These are phyloP conservation scores for Hydrozoanthus tunicans DNA, from an alignment of 64 coral and sea anemone genomes.

Conservation along the genomic window DNA sequence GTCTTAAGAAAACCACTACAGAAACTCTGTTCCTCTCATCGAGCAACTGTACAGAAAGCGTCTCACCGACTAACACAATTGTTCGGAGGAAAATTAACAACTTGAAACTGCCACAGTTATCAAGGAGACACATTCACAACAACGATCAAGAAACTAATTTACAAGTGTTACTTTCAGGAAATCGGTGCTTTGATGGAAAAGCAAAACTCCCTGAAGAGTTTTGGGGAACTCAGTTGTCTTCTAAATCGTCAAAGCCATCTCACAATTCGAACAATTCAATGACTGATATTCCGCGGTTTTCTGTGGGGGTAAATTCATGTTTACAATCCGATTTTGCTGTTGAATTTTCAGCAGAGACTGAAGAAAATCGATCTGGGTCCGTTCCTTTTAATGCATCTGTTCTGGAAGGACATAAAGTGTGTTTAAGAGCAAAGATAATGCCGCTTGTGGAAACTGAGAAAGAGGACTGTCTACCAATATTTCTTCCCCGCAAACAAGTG, in stretches of 20 bases:
- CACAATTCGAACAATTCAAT: neutral
- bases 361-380: neutral
- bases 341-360: neutral
- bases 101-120: neutral
- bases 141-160: neutral
- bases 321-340: neutral
- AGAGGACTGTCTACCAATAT: neutral
- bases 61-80: neutral
- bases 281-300: neutral
- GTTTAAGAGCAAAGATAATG: neutral
- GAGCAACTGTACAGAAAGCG: neutral
- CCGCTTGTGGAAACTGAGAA: neutral
- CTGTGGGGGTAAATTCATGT: neutral
- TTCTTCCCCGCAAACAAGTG: neutral
- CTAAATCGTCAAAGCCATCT: neutral
- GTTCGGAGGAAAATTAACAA: neutral
- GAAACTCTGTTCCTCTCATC: neutral
- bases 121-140: neutral
- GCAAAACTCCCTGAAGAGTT: neutral
- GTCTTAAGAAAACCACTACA: neutral
- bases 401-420: constrained; percentile 11
- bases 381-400: neutral
- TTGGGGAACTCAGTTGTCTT: neutral
- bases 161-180: constrained; percentile 5
- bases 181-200: constrained; percentile 12